Percentiles rank a stretch among this genome's conserved stretches.
These are phyloP conservation scores for Falco concolor DNA, from an alignment of 2,797 vertebrate genomes.

Conservation along the genomic window DNA sequence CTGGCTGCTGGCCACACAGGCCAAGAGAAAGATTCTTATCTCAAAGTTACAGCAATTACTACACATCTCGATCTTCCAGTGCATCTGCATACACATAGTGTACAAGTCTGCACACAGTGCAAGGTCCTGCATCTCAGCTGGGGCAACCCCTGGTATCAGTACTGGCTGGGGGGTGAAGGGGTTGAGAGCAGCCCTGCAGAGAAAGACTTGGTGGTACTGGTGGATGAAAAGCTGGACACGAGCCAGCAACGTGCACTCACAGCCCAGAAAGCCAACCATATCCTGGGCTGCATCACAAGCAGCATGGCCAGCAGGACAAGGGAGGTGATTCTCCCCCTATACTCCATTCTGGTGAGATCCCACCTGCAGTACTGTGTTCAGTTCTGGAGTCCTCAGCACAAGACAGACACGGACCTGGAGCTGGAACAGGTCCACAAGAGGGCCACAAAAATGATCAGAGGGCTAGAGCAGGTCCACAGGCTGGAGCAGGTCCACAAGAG, in stretches of 20 bases:
- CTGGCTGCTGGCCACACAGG: neutral
- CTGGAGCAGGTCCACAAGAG: neutral
- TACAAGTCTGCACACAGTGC: neutral
- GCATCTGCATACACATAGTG: neutral
- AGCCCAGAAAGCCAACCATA: neutral
- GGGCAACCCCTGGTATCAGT: accelerated
- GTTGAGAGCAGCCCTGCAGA: neutral
- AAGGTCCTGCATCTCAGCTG: neutral
- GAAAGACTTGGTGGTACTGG: too few relatives aligned
- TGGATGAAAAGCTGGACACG: neutral
- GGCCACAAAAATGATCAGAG: neutral
- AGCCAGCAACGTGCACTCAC: accelerated
- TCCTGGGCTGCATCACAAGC: neutral
- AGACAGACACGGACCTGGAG: neutral
- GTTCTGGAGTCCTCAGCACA: neutral
- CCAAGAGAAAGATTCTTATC: neutral
- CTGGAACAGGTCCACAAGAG: neutral
- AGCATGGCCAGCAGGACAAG: accelerated
- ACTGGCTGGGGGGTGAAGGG: neutral
- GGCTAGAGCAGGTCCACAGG: neutral
- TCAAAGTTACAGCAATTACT: neutral
- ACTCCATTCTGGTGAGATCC: neutral
- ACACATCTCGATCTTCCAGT: neutral
- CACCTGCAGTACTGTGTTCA: accelerated
- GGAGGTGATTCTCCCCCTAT: neutral